These are phyloP conservation scores for Dendropsophus ebraccatus DNA, from an alignment of 2,113 vertebrate genomes.

Conservation along the genomic window DNA sequence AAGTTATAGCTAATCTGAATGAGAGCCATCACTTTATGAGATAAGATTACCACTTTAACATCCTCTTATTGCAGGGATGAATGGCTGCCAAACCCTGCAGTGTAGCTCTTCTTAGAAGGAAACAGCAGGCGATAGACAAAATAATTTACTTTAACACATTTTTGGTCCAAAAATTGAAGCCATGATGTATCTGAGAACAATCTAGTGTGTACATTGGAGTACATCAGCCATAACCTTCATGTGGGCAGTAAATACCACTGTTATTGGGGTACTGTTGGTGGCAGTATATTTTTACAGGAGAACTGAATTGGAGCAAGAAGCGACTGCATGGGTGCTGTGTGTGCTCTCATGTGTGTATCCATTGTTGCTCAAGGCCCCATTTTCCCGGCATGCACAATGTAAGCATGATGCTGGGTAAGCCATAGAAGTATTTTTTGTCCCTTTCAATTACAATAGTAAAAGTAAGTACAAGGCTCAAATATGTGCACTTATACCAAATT, in stretches of 20 bases:
- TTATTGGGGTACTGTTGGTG: background rate
- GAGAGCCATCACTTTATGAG: too few relatives aligned
- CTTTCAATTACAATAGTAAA: background rate
- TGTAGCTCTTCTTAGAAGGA: background rate
- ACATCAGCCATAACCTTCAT: background rate
- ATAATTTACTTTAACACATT: background rate
- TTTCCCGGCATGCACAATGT: background rate
- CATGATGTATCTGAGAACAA: background rate
- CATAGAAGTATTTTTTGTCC: background rate
- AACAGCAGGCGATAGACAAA: background rate
- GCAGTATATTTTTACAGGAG: background rate
- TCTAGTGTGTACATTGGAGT: too few relatives aligned
- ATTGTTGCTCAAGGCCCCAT: too few relatives aligned
- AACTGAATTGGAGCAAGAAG: background rate
- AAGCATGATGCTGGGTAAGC: background rate
- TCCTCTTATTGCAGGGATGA: too few relatives aligned
- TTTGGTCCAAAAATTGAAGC: background rate
- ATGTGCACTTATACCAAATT: too few relatives aligned
- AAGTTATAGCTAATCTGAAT: too few relatives aligned
- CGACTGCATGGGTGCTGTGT: background rate
- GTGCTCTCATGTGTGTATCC: too few relatives aligned
- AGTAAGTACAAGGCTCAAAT: background rate
- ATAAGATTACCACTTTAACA: too few relatives aligned
- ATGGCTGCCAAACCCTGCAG: background rate
- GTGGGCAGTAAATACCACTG: background rate